Conservation (phyloP, 1,140 invertebrate genomes). For the Chironomus striatipennis region DNA sequence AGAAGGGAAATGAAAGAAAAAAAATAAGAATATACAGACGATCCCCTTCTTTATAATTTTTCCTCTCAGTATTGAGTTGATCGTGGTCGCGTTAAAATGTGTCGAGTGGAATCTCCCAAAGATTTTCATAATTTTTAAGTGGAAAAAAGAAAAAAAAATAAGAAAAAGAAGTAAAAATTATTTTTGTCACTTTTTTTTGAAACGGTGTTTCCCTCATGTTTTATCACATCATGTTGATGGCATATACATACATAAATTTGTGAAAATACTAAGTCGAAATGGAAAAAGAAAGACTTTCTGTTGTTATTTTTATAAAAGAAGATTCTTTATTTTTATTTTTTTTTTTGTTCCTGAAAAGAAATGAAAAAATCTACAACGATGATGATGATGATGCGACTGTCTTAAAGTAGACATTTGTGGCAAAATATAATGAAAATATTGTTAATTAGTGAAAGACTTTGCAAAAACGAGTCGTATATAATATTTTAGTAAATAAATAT, state of each 20-base stretch:
- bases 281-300: neutral
- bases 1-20: neutral
- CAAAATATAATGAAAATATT: neutral
- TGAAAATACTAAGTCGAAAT: neutral
- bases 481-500: too few species aligned
- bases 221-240: neutral
- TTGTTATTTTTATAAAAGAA: constrained; percentile 15
- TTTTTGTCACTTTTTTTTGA: neutral
- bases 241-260: neutral
- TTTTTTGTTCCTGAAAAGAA: neutral
- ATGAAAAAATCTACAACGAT: neutral
- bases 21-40: neutral
- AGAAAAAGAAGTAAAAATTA: neutral
- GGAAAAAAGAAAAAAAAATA: neutral
- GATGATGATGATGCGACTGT: neutral
- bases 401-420: neutral
- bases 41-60: neutral
- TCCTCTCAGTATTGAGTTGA: neutral
- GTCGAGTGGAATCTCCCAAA: neutral
- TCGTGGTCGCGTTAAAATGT: constrained; percentile 11
- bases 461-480: too few species aligned
- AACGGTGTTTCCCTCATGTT: constrained; percentile 6
- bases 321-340: neutral
- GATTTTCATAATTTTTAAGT: neutral
- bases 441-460: neutral